Percentiles rank a stretch among this genome's conserved stretches.
These are phyloP conservation scores for Neelides folsomi DNA, from an alignment of 2,888 invertebrate genomes.

Conservation along the genomic window DNA sequence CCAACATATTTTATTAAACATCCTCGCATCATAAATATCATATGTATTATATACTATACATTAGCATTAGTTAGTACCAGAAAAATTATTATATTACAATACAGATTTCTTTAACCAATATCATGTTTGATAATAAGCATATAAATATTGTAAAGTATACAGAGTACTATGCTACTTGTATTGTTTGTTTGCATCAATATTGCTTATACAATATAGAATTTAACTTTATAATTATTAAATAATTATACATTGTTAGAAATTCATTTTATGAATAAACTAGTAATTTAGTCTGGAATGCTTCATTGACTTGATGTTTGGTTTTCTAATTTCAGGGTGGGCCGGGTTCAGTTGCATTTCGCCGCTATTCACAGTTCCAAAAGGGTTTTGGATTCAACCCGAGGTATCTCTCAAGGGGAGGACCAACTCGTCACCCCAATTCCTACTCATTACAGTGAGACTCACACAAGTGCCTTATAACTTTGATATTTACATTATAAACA, in stretches of 20 bases:
- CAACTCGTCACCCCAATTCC: slow-evolving; percentile 32
- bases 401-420: slow-evolving; percentile 33
- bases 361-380: slow-evolving; percentile 27
- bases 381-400: slow-evolving; percentile 33
- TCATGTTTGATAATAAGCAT: not conserved
- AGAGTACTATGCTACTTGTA: no score
- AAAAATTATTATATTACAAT: not conserved
- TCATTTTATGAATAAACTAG: no score
- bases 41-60: no score
- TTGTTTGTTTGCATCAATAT: no score
- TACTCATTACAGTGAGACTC: slow-evolving; percentile 34
- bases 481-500: no score
- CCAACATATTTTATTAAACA: no score
- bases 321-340: slow-evolving; percentile 15
- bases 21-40: no score
- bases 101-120: not conserved
- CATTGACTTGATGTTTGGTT: not conserved
- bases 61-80: not conserved
- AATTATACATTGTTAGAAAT: no score
- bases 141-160: no score
- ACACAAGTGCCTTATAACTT: slow-evolving; percentile 32
- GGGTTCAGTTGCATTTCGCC: slow-evolving; percentile 20
- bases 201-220: no score
- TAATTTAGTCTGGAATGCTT: no score
- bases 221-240: no score